A percentile compares a stretch with the other conserved stretches of the same genome.
Conservation (phyloP, 2,888 invertebrate species). For the Entomobrya proxima region DNA sequence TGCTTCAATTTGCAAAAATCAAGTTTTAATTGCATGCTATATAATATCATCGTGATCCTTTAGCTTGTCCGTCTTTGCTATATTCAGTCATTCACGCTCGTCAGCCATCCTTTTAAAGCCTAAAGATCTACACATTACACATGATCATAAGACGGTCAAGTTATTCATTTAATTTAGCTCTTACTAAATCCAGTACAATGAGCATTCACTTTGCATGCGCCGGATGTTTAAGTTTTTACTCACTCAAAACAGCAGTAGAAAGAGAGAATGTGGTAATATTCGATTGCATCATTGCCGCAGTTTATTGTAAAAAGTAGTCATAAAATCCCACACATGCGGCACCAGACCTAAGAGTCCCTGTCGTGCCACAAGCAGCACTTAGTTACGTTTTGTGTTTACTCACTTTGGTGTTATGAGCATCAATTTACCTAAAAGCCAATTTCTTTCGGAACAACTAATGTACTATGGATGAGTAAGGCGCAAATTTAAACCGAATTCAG, state of each 20-base stretch:
- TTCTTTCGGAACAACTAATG: not conserved
- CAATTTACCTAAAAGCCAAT: too few relatives aligned
- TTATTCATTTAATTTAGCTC: not conserved
- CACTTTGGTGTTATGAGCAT: too few relatives aligned
- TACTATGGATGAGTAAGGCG: not conserved
- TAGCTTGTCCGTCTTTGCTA: not conserved
- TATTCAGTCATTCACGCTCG: not conserved
- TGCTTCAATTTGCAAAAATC: not conserved
- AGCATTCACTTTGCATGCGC: not conserved
- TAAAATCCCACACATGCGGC: not conserved
- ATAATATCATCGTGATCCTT: not conserved
- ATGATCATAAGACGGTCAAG: not conserved
- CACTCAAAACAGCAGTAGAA: not conserved
- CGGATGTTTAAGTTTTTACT: slow-evolving; percentile 10
- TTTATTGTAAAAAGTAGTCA: slow-evolving; percentile 6
- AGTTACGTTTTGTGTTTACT: not conserved
- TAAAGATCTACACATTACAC: not conserved
- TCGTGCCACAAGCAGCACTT: not conserved
- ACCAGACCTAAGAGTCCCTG: not conserved
- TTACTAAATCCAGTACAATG: too few relatives aligned
- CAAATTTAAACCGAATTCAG: not conserved
- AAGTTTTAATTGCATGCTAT: not conserved
- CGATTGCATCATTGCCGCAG: not conserved
- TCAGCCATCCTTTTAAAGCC: not conserved
- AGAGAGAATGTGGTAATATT: not conserved